Base-by-base conservation (phyloP, 2,113 vertebrate species). In the Corythornis madagascariensis region DNA sequence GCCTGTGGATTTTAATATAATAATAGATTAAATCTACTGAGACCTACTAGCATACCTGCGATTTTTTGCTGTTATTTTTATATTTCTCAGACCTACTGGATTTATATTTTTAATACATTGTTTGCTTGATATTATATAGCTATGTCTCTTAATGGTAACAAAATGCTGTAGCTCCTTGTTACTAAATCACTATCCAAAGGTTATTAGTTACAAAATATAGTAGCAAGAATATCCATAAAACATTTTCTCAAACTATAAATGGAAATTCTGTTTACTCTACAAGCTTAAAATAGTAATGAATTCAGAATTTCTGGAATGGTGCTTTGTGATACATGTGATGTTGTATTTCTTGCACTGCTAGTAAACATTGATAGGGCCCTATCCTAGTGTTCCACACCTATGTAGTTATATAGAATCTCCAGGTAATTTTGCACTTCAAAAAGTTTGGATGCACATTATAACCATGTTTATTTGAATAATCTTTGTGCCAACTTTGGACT, bases 131-230 rank as follows among this genome's bases (percentile, higher is more conserved):
- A 43, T 80, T 65, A 22, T 88, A 72, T 47, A 25, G 4, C 52
- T 93, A 65, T 28, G 19, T 69, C 14, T 65, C 47, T 83, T 57
- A 64, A 83, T 56, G 72, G 24, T 59, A 60, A 59, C 71, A 79
- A 78, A 90, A 81, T 83, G 38, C 66, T 59, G 69, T 38, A 86
- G 22, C 75, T 90, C 2, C 45, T 88, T 80, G 42, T 81, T 80
- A 57, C 42, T 83, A 43, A 83, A 76, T 92, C 67, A 83, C 40
- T 86, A 70, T 26, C 83, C 61, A 84, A 87, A 91, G 57, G 24
- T 74, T 92, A 63, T 94, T 95, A 33, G 8, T 88, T 80, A 45
- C 24, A 93, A 76, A 92, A 81, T 80, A 45, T 42, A 92, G n/a
- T 70, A 64, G 43, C 57, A 77, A 45, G 40, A 67, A 48, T 88